Conservation (phyloP, 2,888 invertebrate species). For the Drosophila lutescens region DNA sequence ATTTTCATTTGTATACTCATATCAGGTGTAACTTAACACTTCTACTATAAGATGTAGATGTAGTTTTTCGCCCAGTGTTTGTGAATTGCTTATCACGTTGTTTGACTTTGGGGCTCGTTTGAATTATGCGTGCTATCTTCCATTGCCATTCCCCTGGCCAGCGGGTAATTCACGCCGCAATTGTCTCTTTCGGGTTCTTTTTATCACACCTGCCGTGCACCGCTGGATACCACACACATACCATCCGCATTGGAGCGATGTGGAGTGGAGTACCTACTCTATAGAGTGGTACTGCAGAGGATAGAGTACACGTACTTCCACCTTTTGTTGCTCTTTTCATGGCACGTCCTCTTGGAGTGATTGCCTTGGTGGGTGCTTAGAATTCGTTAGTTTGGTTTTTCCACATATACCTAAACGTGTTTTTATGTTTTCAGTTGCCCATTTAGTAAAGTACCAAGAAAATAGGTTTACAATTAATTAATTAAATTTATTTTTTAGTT, state of each 20-base stretch:
- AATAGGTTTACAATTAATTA: too few species aligned
- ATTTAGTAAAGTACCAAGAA: too few species aligned
- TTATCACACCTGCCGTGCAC: conserved; percentile 73
- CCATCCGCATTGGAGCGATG: conserved; percentile 8
- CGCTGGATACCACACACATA: conserved; percentile 48
- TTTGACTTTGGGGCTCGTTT: conserved; percentile 75
- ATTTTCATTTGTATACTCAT: too few species aligned
- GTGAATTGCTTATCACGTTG: conserved; percentile 70
- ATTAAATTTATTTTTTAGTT: too few species aligned
- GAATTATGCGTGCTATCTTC: conserved; percentile 69
- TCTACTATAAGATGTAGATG: neutral
- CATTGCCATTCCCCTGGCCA: conserved; percentile 46
- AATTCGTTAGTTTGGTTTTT: conserved; percentile 38
- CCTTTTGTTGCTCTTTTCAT: conserved; percentile 38
- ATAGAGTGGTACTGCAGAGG: neutral
- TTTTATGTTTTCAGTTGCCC: too few species aligned
- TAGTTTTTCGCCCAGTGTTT: conserved; percentile 21
- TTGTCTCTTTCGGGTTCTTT: conserved; percentile 46
- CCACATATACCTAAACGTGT: neutral
- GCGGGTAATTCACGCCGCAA: conserved; percentile 43
- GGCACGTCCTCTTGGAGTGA: conserved; percentile 50
- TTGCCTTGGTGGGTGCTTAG: conserved; percentile 45
- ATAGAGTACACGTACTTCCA: conserved; percentile 42
- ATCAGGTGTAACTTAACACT: too few species aligned
- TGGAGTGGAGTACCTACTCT: conserved; percentile 28